phyloP scores from a whole-genome alignment of 2,888 invertebrate genomes.

The Calephelis perditalis region DNA sequence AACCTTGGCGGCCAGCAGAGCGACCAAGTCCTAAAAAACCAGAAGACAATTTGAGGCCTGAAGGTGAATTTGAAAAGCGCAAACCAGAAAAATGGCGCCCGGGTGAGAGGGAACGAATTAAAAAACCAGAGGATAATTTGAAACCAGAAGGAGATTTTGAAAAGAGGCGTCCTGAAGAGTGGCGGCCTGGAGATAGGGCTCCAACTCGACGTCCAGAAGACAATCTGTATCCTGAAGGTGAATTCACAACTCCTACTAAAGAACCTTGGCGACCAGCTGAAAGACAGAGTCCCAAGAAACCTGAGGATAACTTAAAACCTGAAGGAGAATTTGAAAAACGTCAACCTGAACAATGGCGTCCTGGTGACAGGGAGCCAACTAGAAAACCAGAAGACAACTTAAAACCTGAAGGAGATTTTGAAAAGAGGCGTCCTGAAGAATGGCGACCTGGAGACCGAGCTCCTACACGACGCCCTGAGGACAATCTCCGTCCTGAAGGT shows the following conservation, averaged over 20 bases:
- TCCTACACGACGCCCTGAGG: no score
- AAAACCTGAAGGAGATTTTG: constrained; percentile 75
- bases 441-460: no score
- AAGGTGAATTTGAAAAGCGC: constrained; percentile 73
- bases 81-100: constrained; percentile 67
- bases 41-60: constrained; percentile 73
- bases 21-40: constrained; percentile 50
- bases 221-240: no score
- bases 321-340: constrained; percentile 42
- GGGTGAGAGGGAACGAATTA: no score
- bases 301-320: constrained; percentile 65
- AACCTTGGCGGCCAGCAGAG: constrained; percentile 62
- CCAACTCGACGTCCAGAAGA: no score
- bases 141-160: constrained; percentile 73
- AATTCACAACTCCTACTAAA: constrained; percentile 45
- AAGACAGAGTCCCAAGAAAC: constrained; percentile 54
- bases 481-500: no score
- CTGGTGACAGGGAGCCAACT: constrained; percentile 50
- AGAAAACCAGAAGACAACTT: constrained; percentile 70
- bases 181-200: constrained; percentile 50
- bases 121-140: constrained; percentile 33
- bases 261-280: constrained; percentile 53
- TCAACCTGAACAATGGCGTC: constrained; percentile 56
- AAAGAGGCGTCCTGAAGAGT: constrained; percentile 67
- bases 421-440: constrained; percentile 42